Base-by-base conservation (phyloP, 2,797 vertebrate genomes). In the Girardinus metallicus region DNA sequence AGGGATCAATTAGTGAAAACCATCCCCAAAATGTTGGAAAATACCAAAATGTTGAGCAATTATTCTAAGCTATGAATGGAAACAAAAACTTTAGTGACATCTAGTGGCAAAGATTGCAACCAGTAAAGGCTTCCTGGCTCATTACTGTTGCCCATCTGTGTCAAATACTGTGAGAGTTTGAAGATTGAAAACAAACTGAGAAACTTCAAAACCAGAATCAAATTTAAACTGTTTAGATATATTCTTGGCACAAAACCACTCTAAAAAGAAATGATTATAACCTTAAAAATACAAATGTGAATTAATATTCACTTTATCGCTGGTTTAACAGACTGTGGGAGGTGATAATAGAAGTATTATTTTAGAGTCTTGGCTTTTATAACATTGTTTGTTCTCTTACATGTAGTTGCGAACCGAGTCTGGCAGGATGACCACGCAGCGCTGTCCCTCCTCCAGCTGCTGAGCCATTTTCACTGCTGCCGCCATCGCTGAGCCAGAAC, bases 351-450 rank as follows among this genome's bases (percentile, higher is more conserved):
- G 2, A 39, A 41, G 66, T 43, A 11, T 1, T 70, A 6, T 41
- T 43, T 23, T 2, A 2, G 36, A 43, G 26, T 26, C 10, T 62
- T 46, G 16, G 47, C 15, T 31, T 3, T 12, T 18, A 53, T 73
- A 29, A 29, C 23, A 4, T 6, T 66, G 16, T 21, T 53, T 43
- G 29, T 51, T 23, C 68, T 47, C 81, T 82, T 82, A 98, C 98
- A 98, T 98, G 96, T 98, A 99, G 93, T 98, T 99, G 46, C 97
- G 95, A 80, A 99, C 91, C 0, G 98, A 98, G 93, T 99, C 98
- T 0, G 98, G 96, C 75, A 97, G 91, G 80, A 99, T 95, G 85
- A 98, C 97, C 77, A 99, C 97, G 9, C 98, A 98, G 85, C 97
- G 96, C 90, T 99, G 97, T 1, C 96, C 97, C 86, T 98, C 97